Evolutionary conservation across 2,888 invertebrate species (phyloP), one percentile per base, ranked within the genome.

Genomic region (Lysandra bellargus): DNA sequence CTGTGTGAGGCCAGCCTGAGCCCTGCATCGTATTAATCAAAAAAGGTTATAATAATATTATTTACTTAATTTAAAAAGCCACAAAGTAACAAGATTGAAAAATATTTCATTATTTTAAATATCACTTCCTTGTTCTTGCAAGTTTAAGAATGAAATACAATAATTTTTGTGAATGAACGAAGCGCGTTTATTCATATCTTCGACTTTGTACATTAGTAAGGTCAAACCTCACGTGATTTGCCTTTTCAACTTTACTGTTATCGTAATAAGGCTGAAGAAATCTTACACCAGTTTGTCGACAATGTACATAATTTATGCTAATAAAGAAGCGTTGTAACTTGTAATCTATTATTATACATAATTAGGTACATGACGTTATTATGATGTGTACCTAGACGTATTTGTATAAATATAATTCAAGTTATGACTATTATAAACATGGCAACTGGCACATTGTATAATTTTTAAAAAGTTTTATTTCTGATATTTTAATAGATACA

Each of bases 141-240:
- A 60, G 61, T 23, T 61, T 61, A 61, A 61, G 61, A 61, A 61
- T 61, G 61, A 61, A 61, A 61, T 61, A 61, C 23, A 61, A 61
- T 61, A 7, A 61, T 61, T 23, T 61, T 61, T 23, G 9, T 30
- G 61, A 61, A 61, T 61, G 61, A 23, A 61, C 61, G 61, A 61
- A 61, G 3, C 23, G 61, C 61, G 23, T 23, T n/a, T n/a, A 7
- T 9, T 61, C 61, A 61, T 61, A 61, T 61, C 23, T 61, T 6
- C 23, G 61, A 61, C 61, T 61, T 61, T 61, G 61, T n/a, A 61
- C 61, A 61, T 5, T 9, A 61, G 61, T 2, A 61, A 61, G 61
- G 61, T 61, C 61, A 61, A 61, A n/a, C 60, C 61, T 23, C 23
- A 61, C 23, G 23, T 64, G 64, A 61, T 30, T 7, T 1, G 3